These are phyloP conservation scores for Cyclophora albipunctata DNA, from an alignment of 2,888 invertebrate species.

Conservation along the genomic window DNA sequence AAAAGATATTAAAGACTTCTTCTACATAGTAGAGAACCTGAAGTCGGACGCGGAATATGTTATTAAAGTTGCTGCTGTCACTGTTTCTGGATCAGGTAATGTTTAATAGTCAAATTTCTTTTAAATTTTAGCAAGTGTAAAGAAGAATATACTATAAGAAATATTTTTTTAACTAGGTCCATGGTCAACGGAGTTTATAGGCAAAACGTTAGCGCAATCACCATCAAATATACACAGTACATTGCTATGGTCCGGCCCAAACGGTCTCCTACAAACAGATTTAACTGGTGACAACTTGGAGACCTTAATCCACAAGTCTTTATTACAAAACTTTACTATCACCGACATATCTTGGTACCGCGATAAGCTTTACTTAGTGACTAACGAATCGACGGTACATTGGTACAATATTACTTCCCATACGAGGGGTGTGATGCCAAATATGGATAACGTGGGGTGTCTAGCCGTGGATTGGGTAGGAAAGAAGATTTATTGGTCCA, in stretches of 20 bases:
- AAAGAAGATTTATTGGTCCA: constrained; percentile 92
- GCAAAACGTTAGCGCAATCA: constrained; percentile 78
- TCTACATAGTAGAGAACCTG: constrained; percentile 80
- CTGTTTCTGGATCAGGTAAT: constrained; percentile 78
- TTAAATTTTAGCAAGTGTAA: background rate
- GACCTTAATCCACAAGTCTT: constrained; percentile 77
- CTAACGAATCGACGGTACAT: constrained; percentile 81
- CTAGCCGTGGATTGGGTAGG: constrained; percentile 95
- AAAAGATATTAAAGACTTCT: constrained; percentile 73
- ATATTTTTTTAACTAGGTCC: constrained; percentile 72
- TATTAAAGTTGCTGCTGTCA: constrained; percentile 87
- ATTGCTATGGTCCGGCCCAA: constrained; percentile 84
- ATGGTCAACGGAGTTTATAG: constrained; percentile 84
- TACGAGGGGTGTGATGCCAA: constrained; percentile 71
- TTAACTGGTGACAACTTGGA: constrained; percentile 85
- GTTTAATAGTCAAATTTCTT: background rate
- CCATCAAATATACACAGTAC: constrained; percentile 76
- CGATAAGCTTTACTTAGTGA: constrained; percentile 83
- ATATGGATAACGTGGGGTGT: constrained; percentile 83
- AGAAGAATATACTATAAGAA: background rate
- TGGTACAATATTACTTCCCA: constrained; percentile 81
- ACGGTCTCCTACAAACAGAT: constrained; percentile 87
- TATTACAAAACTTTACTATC: constrained; percentile 69
- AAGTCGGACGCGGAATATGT: constrained; percentile 84
- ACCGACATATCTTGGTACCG: constrained; percentile 86